Evolutionary conservation across 2,888 invertebrate species (phyloP).

Genomic region (Sminthurinus aureus): DNA sequence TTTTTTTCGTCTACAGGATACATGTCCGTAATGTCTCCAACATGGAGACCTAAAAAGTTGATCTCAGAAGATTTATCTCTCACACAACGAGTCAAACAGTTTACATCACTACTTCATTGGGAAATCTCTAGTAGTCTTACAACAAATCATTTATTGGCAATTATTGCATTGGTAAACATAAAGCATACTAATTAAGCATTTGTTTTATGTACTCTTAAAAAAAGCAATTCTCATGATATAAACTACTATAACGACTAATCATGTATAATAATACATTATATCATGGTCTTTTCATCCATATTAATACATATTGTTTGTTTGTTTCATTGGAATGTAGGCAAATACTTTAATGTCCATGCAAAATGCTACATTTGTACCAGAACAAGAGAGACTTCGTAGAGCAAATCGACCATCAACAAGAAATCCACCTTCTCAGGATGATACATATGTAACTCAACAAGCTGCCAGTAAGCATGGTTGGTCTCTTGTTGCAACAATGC

Average conservation of each 20-base stretch:
- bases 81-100: constrained; percentile 80
- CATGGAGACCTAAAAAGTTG: constrained; percentile 71
- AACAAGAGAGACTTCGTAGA: constrained; percentile 81
- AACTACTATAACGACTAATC: too few species aligned
- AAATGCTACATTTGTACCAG: constrained; percentile 90
- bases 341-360: constrained; percentile 98
- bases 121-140: constrained; percentile 93
- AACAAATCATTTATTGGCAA: constrained; percentile 92
- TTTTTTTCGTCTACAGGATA: constrained; percentile 68
- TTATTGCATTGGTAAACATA: constrained; percentile 76
- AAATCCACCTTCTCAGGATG: constrained; percentile 69
- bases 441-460: constrained; percentile 83
- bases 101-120: constrained; percentile 92
- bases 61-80: constrained; percentile 72
- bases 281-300: too few species aligned
- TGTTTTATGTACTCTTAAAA: too few species aligned
- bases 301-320: too few species aligned
- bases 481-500: constrained; percentile 93
- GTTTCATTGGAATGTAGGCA: constrained; percentile 64
- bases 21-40: constrained; percentile 92
- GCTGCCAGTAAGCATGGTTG: constrained; percentile 97
- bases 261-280: too few species aligned
- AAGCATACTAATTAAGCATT: too few species aligned
- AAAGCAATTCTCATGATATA: too few species aligned
- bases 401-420: constrained; percentile 68